Percentiles rank a stretch among this genome's conserved stretches.
phyloP scores from a whole-genome alignment of 2,113 vertebrate species.

The Pterophyllum scalare region DNA sequence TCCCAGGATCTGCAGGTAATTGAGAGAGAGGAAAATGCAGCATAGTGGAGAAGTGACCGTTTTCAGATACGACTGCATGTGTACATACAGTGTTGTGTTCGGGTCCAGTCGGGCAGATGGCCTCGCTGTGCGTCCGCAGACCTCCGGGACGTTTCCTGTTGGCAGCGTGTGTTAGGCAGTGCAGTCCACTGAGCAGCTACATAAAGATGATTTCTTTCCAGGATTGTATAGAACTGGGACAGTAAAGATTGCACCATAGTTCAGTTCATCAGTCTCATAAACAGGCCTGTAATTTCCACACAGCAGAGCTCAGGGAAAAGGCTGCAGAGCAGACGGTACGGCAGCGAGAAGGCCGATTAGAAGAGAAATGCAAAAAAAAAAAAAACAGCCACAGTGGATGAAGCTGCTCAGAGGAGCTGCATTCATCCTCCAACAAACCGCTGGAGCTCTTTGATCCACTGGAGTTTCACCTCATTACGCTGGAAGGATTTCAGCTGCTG shows the following conservation, averaged over 20 bases:
- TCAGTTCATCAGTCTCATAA: background rate
- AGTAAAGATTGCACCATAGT: background rate
- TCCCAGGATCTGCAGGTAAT: background rate
- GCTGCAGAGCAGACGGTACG: background rate
- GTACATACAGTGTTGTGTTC: background rate
- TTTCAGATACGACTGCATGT: accelerated
- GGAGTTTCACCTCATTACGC: background rate
- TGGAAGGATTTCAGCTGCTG: background rate
- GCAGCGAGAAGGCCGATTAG: background rate
- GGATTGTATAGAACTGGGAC: background rate
- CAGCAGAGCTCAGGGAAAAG: background rate
- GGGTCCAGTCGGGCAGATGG: slow-evolving; percentile 33
- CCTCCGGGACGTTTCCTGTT: slow-evolving; percentile 23
- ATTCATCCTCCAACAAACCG: background rate
- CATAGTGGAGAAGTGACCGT: background rate
- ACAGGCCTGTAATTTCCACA: background rate
- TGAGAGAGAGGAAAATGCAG: background rate
- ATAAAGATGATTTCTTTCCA: background rate
- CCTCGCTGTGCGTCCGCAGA: slow-evolving; percentile 15
- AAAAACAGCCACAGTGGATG: no score
- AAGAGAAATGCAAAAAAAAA: background rate
- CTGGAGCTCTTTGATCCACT: background rate
- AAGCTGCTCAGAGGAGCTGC: background rate
- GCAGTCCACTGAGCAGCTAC: background rate
- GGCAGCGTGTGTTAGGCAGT: background rate